Evolutionary conservation across 2,113 vertebrate species (phyloP), one percentile per base, ranked within the genome.

Genomic region (Coryphaenoides rupestris): DNA sequence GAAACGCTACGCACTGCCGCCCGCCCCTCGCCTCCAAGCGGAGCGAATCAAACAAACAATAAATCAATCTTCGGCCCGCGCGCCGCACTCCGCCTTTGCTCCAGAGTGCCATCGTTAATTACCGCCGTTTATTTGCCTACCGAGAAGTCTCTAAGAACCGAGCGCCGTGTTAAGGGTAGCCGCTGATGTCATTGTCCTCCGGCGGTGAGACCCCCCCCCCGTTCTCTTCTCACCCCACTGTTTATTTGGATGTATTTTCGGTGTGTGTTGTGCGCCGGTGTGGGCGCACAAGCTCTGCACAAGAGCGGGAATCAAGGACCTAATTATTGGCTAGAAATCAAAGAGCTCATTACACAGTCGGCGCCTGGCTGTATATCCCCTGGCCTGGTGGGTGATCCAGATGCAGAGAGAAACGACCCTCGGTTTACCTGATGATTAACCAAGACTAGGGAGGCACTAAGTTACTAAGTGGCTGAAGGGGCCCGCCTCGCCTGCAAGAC

Each of bases 51-150:
- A 74, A 74, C 77, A 67, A 65, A 69, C 72, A 67, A 69, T 86
- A 64, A 84, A 85, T 86, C 80, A 85, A 77, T 76, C 73, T 15
- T 13, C 70, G 58, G 45, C 56, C 50, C 12, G 3, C 21, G 65
- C 3, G 10, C 58, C 72, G 21, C 63, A n/a, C 55, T 58, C 60
- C 4, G 68, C 70, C 53, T 67, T 52, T 69, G 47, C 54, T 66
- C 72, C 64, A 19, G 21, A 69, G 69, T 77, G 63, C 67, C 72
- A 82, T 77, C 80, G n/a, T n/a, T n/a, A n/a, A 81, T 85, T 82
- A 84, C 67, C 13, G 45, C 21, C 56, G 76, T 87, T 90, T 87
- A 86, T 87, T 86, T 87, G 72, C 77, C 75, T 78, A 60, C 63
- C 0, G 60, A 80, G 69, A 58, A 3, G 64, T 70, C 81, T 76